Conservation (phyloP, 2,113 vertebrate genomes). For the Varanus komodoensis region DNA sequence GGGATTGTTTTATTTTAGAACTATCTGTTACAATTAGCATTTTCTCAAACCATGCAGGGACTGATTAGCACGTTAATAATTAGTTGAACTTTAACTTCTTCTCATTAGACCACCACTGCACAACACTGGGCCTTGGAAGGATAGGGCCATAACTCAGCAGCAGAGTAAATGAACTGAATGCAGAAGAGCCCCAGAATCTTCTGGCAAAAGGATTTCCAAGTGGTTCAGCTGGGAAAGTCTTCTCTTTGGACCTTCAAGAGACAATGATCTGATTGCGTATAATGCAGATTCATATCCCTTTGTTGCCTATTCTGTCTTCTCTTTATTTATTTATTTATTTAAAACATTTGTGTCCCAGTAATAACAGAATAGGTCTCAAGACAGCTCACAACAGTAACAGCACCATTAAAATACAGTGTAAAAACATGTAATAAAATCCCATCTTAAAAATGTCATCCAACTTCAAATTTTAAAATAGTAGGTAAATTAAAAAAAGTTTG, state of each 20-base stretch:
- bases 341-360: too few species aligned
- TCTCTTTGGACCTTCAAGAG: background rate
- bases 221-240: background rate
- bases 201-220: background rate
- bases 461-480: too few species aligned
- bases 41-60: background rate
- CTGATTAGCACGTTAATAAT: slow-evolving; percentile 6
- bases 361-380: too few species aligned
- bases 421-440: too few species aligned
- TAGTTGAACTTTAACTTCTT: background rate
- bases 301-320: background rate
- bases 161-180: background rate
- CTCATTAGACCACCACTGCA: background rate
- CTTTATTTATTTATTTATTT: background rate
- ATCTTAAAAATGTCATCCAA: too few species aligned
- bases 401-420: too few species aligned
- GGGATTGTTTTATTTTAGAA: background rate
- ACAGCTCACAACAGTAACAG: too few species aligned
- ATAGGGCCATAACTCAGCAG: background rate
- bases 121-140: background rate
- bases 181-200: background rate
- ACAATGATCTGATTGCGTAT: background rate
- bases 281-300: background rate
- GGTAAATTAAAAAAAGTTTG: too few species aligned
- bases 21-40: background rate